Evolutionary conservation across 2,888 invertebrate genomes (phyloP).

Genomic region (Mythimna pallens): DNA sequence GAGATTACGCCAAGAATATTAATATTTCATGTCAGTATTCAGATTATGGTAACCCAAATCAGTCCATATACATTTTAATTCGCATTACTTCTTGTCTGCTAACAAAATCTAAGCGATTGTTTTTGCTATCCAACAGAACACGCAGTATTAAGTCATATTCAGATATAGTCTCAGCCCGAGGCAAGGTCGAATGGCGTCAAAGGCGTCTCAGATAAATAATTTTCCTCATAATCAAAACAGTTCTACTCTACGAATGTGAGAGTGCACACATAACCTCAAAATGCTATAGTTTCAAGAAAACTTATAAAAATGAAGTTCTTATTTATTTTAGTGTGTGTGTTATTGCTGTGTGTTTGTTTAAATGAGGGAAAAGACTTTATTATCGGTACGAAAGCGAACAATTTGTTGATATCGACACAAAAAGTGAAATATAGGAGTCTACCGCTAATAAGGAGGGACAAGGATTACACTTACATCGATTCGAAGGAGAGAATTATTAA

Average conservation of each 20-base stretch:
- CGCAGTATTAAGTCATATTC: slow-evolving; percentile 60
- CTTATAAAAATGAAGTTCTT: slow-evolving; percentile 75
- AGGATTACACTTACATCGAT: slow-evolving; percentile 83
- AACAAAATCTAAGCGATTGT: slow-evolving; percentile 16
- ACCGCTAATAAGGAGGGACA: slow-evolving; percentile 80
- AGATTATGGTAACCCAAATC: slow-evolving; percentile 31
- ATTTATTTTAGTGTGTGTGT: slow-evolving; percentile 71
- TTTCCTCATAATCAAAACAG: slow-evolving; percentile 73
- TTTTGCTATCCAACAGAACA: slow-evolving; percentile 30
- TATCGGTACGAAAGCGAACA: slow-evolving; percentile 81
- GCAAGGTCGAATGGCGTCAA: slow-evolving; percentile 75
- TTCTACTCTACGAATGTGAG: slow-evolving; percentile 60
- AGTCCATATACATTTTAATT: slow-evolving; percentile 35
- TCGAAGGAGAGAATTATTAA: slow-evolving; percentile 82
- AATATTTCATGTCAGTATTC: slow-evolving; percentile 32
- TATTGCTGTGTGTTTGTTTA: slow-evolving; percentile 73
- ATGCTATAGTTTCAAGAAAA: slow-evolving; percentile 58
- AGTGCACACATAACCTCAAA: slow-evolving; percentile 72
- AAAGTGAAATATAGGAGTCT: slow-evolving; percentile 77
- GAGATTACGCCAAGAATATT: slow-evolving; percentile 36
- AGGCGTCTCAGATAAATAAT: slow-evolving; percentile 72
- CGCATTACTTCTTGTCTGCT: slow-evolving; percentile 24
- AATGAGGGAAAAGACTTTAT: slow-evolving; percentile 81
- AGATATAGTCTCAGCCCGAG: slow-evolving; percentile 61
- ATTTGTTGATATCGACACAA: slow-evolving; percentile 83